Conservation (phyloP, 2,888 invertebrate genomes). For the Muschampia plurimacula region DNA sequence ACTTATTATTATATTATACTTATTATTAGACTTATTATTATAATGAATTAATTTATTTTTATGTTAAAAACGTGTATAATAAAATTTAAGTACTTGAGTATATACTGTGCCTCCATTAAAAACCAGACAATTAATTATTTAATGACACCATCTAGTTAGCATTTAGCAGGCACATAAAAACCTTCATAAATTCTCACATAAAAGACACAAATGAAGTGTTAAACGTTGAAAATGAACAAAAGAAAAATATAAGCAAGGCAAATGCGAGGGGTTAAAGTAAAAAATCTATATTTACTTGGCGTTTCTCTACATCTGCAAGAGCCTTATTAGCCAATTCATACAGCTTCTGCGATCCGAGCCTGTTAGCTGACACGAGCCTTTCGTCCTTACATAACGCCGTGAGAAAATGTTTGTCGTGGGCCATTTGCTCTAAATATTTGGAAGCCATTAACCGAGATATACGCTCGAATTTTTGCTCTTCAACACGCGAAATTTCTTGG, state of each 20-base stretch:
- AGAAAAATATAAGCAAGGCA: constrained; percentile 13
- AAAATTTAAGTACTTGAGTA: background rate
- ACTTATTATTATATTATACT: too few relatives aligned
- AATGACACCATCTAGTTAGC: background rate
- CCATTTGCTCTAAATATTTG: constrained; percentile 80
- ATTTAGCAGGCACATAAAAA: constrained; percentile 15
- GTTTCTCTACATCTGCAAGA: constrained; percentile 69
- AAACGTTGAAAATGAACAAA: constrained; percentile 14
- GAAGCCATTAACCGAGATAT: constrained; percentile 78
- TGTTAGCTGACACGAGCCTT: constrained; percentile 72
- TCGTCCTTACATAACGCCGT: constrained; percentile 74
- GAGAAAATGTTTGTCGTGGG: constrained; percentile 80
- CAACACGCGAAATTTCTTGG: constrained; percentile 71
- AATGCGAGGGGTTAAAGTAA: constrained; percentile 6
- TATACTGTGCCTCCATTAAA: background rate
- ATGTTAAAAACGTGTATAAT: background rate
- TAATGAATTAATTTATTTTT: background rate
- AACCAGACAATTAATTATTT: constrained; percentile 5
- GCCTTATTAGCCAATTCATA: constrained; percentile 70
- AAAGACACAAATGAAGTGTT: background rate
- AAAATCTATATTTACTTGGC: constrained; percentile 62
- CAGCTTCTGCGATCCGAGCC: constrained; percentile 67
- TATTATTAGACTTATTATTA: background rate
- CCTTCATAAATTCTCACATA: constrained; percentile 6
- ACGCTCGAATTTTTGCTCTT: constrained; percentile 70